Evolutionary conservation across 2,888 invertebrate species (phyloP).

Genomic region (Allophyes oxyacanthae): DNA sequence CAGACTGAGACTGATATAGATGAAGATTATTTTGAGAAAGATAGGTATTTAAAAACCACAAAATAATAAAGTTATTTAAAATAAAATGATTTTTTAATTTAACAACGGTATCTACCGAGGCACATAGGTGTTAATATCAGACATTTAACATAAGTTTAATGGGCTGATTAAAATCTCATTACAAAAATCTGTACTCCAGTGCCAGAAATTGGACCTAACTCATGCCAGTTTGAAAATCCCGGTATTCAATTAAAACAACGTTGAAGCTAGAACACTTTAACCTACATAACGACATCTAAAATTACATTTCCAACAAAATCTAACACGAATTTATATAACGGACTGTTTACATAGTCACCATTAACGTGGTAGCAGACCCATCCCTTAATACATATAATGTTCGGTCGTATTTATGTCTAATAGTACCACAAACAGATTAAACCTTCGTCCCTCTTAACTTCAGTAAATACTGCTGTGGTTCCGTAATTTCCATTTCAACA

Average conservation of each 20-base stretch:
- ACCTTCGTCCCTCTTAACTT: slow-evolving; percentile 62
- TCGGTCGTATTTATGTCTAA: slow-evolving; percentile 57
- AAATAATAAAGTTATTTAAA: too few species aligned
- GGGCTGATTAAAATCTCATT: neutral
- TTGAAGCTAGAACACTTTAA: slow-evolving; percentile 18
- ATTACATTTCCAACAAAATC: slow-evolving; percentile 49
- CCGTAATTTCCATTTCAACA: slow-evolving; percentile 58
- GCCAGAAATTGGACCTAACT: slow-evolving; percentile 12
- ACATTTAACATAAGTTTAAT: too few species aligned
- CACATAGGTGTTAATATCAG: too few species aligned
- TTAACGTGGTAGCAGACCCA: slow-evolving; percentile 36
- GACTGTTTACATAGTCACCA: slow-evolving; percentile 39
- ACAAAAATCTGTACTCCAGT: slow-evolving; percentile 2
- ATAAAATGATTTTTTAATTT: too few species aligned
- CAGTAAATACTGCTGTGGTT: slow-evolving; percentile 59
- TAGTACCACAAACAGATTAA: slow-evolving; percentile 62
- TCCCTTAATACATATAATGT: slow-evolving; percentile 56
- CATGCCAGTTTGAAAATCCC: slow-evolving; percentile 21
- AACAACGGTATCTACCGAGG: too few species aligned
- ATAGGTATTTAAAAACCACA: too few species aligned
- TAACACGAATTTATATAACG: slow-evolving; percentile 37
- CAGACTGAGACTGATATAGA: too few species aligned
- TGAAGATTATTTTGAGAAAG: too few species aligned
- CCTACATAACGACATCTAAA: slow-evolving; percentile 38
- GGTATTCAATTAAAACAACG: slow-evolving; percentile 37